These are phyloP conservation scores for Monopis laevigella DNA, from an alignment of 2,888 invertebrate genomes.

Conservation along the genomic window DNA sequence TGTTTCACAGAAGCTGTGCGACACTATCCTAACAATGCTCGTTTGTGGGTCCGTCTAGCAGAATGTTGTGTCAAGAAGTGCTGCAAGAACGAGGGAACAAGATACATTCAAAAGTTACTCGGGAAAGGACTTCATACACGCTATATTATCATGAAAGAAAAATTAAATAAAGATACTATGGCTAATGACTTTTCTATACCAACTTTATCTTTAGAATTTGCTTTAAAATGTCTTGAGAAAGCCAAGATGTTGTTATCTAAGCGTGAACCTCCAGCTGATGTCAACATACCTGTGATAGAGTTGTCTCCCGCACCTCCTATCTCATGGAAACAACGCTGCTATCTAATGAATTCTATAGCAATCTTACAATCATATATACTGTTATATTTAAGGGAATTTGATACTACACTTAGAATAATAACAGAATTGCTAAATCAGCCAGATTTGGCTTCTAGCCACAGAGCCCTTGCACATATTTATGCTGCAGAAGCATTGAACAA, in stretches of 20 bases:
- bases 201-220: constrained; percentile 89
- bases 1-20: constrained; percentile 88
- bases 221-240: constrained; percentile 86
- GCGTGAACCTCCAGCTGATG: constrained; percentile 48
- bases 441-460: constrained; percentile 60
- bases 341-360: constrained; percentile 72
- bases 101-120: constrained; percentile 50
- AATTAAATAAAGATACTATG: constrained; percentile 32
- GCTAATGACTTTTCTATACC: constrained; percentile 71
- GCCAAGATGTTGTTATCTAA: constrained; percentile 77
- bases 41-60: constrained; percentile 91
- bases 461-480: constrained; percentile 87
- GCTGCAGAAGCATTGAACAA: constrained; percentile 88
- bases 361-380: constrained; percentile 86
- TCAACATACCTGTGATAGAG: constrained; percentile 39
- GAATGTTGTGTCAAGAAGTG: constrained; percentile 87
- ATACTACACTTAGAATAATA: constrained; percentile 81
- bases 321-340: constrained; percentile 67
- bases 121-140: constrained; percentile 57
- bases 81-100: constrained; percentile 63
- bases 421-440: constrained; percentile 77
- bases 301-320: constrained; percentile 72
- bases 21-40: constrained; percentile 86
- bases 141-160: constrained; percentile 34
- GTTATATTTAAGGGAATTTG: constrained; percentile 84